Conservation (phyloP, 2,113 vertebrate genomes). For the Strix aluco region DNA sequence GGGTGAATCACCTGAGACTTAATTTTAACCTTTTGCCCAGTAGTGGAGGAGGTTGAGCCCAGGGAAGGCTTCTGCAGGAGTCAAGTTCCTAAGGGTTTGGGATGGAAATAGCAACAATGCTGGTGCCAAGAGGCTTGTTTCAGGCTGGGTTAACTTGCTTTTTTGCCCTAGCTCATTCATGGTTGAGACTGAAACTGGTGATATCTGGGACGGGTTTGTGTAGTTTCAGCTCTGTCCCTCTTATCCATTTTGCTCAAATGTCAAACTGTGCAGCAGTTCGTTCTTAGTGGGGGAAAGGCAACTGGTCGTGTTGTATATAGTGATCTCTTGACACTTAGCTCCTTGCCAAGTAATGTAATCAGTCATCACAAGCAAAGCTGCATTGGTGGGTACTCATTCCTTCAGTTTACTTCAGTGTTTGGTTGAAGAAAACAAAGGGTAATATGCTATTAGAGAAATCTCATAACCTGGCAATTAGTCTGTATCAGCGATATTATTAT, state of each 20-base stretch:
- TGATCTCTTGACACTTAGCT: background rate
- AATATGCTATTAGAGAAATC: background rate
- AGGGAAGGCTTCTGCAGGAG: background rate
- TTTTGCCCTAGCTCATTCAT: background rate
- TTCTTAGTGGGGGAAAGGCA: background rate
- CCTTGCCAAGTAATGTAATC: fast-evolving
- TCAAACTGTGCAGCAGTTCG: background rate
- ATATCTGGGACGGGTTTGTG: background rate
- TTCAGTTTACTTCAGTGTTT: background rate
- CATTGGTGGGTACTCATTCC: background rate
- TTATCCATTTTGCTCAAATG: background rate
- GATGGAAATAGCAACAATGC: background rate
- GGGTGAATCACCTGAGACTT: background rate
- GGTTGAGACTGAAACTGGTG: background rate
- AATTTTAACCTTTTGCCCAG: background rate
- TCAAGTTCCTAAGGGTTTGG: fast-evolving
- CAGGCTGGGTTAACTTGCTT: background rate
- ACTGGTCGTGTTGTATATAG: background rate
- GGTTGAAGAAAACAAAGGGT: background rate
- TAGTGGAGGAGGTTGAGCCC: background rate
- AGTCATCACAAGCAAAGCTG: background rate
- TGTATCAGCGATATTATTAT: background rate
- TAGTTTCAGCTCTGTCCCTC: background rate
- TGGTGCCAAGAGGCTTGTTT: background rate
- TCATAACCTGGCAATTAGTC: background rate